These are phyloP conservation scores for Rhizomys pruinosus DNA, from an alignment of 2,113 vertebrate species.

Conservation along the genomic window DNA sequence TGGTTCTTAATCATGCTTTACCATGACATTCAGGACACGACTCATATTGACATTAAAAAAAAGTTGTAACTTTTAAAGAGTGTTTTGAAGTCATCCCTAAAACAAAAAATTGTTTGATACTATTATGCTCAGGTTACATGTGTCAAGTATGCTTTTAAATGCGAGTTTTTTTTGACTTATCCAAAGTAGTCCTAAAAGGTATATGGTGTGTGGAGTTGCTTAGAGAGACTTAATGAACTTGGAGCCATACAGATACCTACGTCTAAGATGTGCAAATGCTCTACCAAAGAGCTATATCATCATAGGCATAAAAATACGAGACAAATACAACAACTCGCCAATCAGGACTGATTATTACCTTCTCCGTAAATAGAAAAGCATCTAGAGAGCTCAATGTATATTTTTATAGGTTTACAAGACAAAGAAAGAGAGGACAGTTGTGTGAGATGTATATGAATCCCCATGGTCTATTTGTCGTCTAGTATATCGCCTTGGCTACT, in stretches of 20 bases:
- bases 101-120: too few species aligned
- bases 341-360: constrained; percentile 28
- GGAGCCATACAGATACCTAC: neutral
- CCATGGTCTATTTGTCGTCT: too few species aligned
- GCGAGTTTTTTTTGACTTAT: constrained; percentile 19
- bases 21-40: too few species aligned
- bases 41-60: too few species aligned
- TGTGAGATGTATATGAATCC: too few species aligned
- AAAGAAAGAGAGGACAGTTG: too few species aligned
- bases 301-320: neutral
- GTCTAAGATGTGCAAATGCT: neutral
- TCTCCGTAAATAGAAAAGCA: constrained; percentile 13
- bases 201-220: neutral
- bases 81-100: too few species aligned
- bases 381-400: too few species aligned
- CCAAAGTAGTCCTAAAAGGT: neutral
- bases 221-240: neutral
- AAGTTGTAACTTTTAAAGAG: constrained; percentile 31
- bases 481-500: too few species aligned
- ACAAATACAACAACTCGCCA: constrained; percentile 32
- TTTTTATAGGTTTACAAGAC: too few species aligned
- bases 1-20: too few species aligned
- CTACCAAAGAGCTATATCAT: neutral
- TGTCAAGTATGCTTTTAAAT: neutral
- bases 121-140: neutral